Percentiles rank a stretch among this genome's conserved stretches.
Conservation (phyloP, 2,888 invertebrate species). For the Scaptomyza cyrtandrae region DNA sequence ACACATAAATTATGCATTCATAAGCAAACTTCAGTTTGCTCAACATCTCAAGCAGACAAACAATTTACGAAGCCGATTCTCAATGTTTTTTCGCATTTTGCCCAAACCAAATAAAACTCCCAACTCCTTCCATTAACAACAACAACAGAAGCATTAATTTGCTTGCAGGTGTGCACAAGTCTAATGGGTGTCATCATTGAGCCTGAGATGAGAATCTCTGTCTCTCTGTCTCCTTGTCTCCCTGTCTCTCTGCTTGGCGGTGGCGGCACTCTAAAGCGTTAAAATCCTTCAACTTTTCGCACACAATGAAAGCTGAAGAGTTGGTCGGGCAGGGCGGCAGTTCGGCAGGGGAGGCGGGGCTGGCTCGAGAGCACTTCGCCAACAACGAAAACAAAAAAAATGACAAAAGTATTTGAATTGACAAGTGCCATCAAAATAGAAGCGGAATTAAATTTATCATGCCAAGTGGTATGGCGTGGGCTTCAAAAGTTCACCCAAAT, state of each 20-base stretch:
- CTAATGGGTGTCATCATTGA: conserved; percentile 60
- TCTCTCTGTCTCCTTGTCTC: too few species aligned
- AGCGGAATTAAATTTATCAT: conserved; percentile 81
- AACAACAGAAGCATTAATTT: conserved; percentile 62
- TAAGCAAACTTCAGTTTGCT: conserved; percentile 12
- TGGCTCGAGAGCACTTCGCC: conserved; percentile 61
- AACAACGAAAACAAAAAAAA: conserved; percentile 65
- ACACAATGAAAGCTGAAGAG: conserved; percentile 38
- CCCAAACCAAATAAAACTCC: neutral
- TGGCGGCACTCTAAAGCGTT: conserved; percentile 63
- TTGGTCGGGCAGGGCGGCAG: neutral
- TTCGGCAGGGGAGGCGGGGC: conserved; percentile 43
- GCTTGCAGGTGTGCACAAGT: conserved; percentile 64
- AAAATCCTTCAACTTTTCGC: conserved; percentile 80
- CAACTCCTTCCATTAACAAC: neutral
- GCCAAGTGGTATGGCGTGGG: conserved; percentile 58
- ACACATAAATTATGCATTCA: conserved; percentile 28
- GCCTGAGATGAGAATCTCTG: conserved; percentile 15
- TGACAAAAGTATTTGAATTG: conserved; percentile 80
- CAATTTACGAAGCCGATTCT: conserved; percentile 20
- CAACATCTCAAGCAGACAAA: conserved; percentile 13
- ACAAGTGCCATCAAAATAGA: conserved; percentile 81
- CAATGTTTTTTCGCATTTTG: conserved; percentile 12
- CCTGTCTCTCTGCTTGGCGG: neutral
- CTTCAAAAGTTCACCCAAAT: conserved; percentile 9